phyloP scores from a whole-genome alignment of 1,140 invertebrate genomes.

The Ceratina japonica region DNA sequence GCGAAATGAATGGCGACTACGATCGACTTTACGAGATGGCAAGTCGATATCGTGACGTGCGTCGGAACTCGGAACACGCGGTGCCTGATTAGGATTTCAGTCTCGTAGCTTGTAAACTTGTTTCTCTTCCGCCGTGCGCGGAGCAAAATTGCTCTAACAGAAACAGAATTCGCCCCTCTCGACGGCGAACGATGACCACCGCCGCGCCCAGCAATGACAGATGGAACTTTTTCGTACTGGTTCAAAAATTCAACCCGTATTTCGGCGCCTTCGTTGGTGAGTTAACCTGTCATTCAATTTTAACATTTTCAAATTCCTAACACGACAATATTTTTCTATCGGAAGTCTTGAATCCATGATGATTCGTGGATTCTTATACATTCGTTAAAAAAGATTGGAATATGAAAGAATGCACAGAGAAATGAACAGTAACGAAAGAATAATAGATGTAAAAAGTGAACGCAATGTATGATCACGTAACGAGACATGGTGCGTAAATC shows the following conservation, averaged over 20 bases:
- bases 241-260: constrained; percentile 70
- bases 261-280: constrained; percentile 69
- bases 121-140: background rate
- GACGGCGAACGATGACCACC: constrained; percentile 38
- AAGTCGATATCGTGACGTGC: constrained; percentile 24
- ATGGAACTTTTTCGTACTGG: background rate
- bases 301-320: background rate
- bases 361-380: background rate
- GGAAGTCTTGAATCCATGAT: too few relatives aligned
- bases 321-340: background rate
- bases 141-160: constrained; percentile 13
- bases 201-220: constrained; percentile 24
- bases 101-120: constrained; percentile 1
- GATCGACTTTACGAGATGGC: constrained; percentile 31
- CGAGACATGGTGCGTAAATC: background rate
- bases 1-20: constrained; percentile 15
- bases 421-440: background rate
- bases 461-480: too few relatives aligned
- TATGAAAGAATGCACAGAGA: background rate
- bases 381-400: background rate
- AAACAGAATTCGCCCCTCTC: background rate
- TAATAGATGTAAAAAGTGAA: too few relatives aligned
- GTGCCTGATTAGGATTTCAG: background rate
- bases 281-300: constrained; percentile 22
- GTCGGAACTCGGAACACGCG: background rate